These are phyloP conservation scores for Bibio marci DNA, from an alignment of 2,888 invertebrate genomes.

Conservation along the genomic window DNA sequence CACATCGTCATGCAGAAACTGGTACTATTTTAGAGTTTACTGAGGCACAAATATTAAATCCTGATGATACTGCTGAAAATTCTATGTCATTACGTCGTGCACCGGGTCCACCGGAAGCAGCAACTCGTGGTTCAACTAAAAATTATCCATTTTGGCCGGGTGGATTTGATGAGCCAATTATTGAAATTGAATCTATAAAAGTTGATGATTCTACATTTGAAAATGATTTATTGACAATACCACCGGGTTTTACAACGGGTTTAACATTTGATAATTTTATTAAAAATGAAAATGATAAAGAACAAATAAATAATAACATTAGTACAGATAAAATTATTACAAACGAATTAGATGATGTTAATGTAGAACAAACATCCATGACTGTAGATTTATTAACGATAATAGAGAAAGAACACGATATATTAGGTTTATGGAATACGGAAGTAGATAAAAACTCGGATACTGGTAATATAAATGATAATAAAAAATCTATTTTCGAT, in stretches of 20 bases:
- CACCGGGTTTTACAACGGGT: constrained; percentile 50
- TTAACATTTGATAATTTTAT: constrained; percentile 32
- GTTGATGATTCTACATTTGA: constrained; percentile 29
- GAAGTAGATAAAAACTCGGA: constrained; percentile 9
- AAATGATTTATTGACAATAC: constrained; percentile 33
- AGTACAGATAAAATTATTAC: too few species aligned
- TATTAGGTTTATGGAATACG: constrained; percentile 20
- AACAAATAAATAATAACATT: too few species aligned
- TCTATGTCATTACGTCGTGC: constrained; percentile 65
- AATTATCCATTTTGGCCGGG: constrained; percentile 83
- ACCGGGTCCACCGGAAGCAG: constrained; percentile 51
- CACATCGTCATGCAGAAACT: constrained; percentile 48
- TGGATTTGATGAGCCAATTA: constrained; percentile 45
- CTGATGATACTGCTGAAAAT: constrained; percentile 49
- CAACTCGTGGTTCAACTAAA: constrained; percentile 56
- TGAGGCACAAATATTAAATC: constrained; percentile 38
- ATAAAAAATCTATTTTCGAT: constrained; percentile 1
- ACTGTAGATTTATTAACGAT: constrained; percentile 23
- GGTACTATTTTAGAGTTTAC: constrained; percentile 56
- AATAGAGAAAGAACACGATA: constrained; percentile 21
- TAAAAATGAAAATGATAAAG: constrained; percentile 13
- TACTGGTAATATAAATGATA: background rate
- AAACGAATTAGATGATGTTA: constrained; percentile 10
- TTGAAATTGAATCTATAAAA: constrained; percentile 28
- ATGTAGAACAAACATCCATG: constrained; percentile 8